These are phyloP conservation scores for Lepas anatifera DNA, from an alignment of 2,888 invertebrate genomes.

Conservation along the genomic window DNA sequence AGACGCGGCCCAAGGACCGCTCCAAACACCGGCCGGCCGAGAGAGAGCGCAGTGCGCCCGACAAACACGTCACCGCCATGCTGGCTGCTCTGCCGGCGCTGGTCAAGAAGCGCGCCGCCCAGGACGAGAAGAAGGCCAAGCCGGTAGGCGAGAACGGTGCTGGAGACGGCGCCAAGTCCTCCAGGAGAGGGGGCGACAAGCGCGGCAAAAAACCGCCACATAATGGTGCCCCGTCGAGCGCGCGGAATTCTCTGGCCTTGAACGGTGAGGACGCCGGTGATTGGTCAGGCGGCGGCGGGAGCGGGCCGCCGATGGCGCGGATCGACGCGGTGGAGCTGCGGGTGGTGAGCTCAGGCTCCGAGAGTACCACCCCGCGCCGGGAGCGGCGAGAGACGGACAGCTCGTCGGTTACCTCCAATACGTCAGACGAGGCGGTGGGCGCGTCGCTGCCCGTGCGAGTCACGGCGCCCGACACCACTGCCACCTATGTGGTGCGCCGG, in stretches of 20 bases:
- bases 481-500: not conserved
- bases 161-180: not conserved
- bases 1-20: not conserved
- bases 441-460: not conserved
- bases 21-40: not conserved
- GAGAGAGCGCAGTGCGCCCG: conserved; percentile 37
- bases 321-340: not conserved
- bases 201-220: not conserved
- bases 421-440: not conserved
- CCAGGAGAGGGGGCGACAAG: not conserved
- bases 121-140: conserved; percentile 22
- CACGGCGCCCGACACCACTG: not conserved
- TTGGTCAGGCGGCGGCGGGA: no score
- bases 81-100: conserved; percentile 47
- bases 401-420: not conserved
- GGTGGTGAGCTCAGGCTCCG: not conserved
- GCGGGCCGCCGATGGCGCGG: not conserved
- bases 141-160: not conserved
- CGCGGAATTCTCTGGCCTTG: not conserved
- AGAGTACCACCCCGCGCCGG: conserved; percentile 5
- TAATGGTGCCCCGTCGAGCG: not conserved
- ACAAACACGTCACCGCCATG: conserved; percentile 46
- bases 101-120: conserved; percentile 48
- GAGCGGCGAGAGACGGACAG: conserved; percentile 7
- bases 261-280: not conserved